Base-by-base conservation (phyloP, 1,140 invertebrate genomes). In the Sarcophaga peregrina region DNA sequence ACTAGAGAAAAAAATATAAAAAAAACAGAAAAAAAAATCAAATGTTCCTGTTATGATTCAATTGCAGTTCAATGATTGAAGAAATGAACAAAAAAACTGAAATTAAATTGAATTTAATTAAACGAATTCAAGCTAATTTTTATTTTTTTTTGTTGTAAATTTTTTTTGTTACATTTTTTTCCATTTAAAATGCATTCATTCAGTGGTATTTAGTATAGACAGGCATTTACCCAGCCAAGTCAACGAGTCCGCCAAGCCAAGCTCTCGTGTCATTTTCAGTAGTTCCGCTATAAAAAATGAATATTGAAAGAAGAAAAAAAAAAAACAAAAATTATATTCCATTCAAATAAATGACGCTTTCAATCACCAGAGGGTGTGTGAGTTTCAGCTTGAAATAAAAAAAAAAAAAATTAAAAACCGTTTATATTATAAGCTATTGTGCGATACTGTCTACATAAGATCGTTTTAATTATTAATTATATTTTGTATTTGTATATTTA, bases 1-100 rank as follows among this genome's bases (percentile, higher is more conserved):
- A 25, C 17, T 68, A 68, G 20, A 15, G 5, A n/a, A 58, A 58
- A 37, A 37, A n/a, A n/a, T n/a, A n/a, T n/a, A n/a, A n/a, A n/a
- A n/a, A n/a, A n/a, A n/a, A n/a, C n/a, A n/a, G n/a, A n/a, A n/a
- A 37, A 37, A 37, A 37, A 37, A 72, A 72, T 46, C 47, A 78
- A 78, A 78, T 78, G 48, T 78, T 78, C 75, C 75, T 78, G 75
- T 78, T 78, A 78, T 78, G 75, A 78, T 78, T 78, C 75, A 78
- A 78, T 50, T 52, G 17, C 11, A 52, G 47, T 78, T 78, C 75
- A 78, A 50, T 78, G 46, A 25, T 76, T 48, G 47, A 72, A 72
- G 6, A 25, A 72, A 37, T 4, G 25, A 4, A 4, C 1, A 37
- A 37, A 37, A 37, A 37, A 15, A 8, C 10, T 25, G 62, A 68